Percentiles rank a stretch among this genome's conserved stretches.
These are phyloP conservation scores for Kryphioiulus occultus DNA, from an alignment of 2,888 invertebrate species.

Conservation along the genomic window DNA sequence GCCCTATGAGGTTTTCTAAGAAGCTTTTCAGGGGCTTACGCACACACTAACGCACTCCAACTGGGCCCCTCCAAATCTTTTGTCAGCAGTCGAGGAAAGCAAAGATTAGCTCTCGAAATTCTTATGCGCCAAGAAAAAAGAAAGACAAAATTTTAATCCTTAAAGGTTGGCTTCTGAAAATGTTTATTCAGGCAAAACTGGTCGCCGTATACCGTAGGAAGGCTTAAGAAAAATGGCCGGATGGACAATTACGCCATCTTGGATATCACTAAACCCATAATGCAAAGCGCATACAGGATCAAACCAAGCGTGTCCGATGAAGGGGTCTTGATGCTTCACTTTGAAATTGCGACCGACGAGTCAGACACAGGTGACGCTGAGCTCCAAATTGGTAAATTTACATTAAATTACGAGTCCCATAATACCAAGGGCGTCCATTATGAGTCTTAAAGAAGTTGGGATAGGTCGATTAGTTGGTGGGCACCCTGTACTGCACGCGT, in stretches of 20 bases:
- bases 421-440: background rate
- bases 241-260: background rate
- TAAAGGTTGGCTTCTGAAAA: background rate
- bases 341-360: background rate
- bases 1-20: background rate
- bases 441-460: too few relatives aligned
- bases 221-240: background rate
- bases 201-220: background rate
- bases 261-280: background rate
- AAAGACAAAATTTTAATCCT: background rate
- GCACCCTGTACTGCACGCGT: too few relatives aligned
- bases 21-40: background rate
- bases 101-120: background rate
- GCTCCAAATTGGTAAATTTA: background rate
- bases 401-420: background rate
- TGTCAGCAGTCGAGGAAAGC: background rate
- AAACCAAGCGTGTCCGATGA: background rate
- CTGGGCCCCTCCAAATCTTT: background rate
- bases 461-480: too few relatives aligned
- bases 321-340: too few relatives aligned
- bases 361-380: background rate
- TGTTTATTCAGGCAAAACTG: background rate
- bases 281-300: background rate
- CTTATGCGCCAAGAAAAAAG: background rate
- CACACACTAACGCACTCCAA: background rate